These are phyloP conservation scores for Chelon labrosus DNA, from an alignment of 2,797 vertebrate genomes.

Conservation along the genomic window DNA sequence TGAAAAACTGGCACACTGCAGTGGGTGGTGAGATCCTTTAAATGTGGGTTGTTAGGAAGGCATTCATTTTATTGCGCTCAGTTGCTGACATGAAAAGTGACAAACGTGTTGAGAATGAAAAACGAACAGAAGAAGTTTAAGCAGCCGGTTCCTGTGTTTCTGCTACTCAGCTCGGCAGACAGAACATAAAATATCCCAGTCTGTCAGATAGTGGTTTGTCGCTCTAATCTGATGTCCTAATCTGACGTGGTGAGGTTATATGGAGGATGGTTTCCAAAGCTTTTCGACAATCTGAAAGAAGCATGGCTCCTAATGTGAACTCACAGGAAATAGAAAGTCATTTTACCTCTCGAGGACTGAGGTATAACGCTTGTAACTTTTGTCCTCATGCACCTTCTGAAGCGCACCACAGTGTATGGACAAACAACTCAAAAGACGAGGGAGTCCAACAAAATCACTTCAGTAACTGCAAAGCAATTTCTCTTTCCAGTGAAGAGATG, in stretches of 20 bases:
- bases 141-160: too few relatives aligned
- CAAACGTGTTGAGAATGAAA: not conserved
- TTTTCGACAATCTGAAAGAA: too few relatives aligned
- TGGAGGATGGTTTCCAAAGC: too few relatives aligned
- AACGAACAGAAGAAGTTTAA: not conserved
- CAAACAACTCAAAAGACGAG: not conserved
- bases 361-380: not conserved
- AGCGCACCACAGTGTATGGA: not conserved
- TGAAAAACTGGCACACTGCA: too few relatives aligned
- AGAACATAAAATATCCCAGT: not conserved
- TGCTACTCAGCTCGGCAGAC: too few relatives aligned
- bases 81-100: not conserved
- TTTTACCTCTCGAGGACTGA: not conserved
- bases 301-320: too few relatives aligned
- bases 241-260: too few relatives aligned
- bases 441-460: not conserved
- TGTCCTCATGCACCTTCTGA: not conserved
- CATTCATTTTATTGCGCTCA: not conserved
- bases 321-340: not conserved
- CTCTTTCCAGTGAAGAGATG: not conserved
- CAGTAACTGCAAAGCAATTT: not conserved
- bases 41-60: too few relatives aligned
- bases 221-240: too few relatives aligned
- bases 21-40: too few relatives aligned
- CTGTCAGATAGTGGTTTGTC: too few relatives aligned